Conservation (phyloP, 2,888 invertebrate genomes). For the Epicampocera succincta region DNA sequence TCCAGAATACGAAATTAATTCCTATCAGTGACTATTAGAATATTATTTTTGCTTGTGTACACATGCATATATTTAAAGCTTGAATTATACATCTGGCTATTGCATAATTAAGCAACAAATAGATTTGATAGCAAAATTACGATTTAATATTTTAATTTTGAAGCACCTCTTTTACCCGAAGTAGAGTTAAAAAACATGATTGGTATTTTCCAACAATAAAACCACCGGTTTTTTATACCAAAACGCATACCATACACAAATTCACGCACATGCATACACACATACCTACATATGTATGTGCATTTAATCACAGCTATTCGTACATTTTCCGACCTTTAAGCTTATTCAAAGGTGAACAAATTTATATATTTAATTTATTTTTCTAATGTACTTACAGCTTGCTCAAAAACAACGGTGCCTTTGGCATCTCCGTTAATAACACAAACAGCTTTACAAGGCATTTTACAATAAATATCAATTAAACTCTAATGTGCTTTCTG, state of each 20-base stretch:
- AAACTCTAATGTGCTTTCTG: background rate
- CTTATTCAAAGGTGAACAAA: background rate
- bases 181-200: background rate
- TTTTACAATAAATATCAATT: conserved; percentile 73
- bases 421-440: conserved; percentile 92
- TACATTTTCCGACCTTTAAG: conserved; percentile 37
- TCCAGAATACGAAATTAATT: too few relatives aligned
- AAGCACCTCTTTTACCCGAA: background rate
- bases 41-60: too few relatives aligned
- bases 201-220: background rate
- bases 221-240: conserved; percentile 30
- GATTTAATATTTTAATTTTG: background rate
- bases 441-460: conserved; percentile 90
- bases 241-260: too few relatives aligned
- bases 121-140: conserved; percentile 1
- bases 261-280: too few relatives aligned
- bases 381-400: conserved; percentile 84
- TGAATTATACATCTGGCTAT: background rate
- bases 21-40: too few relatives aligned
- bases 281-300: too few relatives aligned
- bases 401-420: conserved; percentile 91
- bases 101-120: conserved; percentile 34
- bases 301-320: too few relatives aligned
- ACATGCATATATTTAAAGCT: too few relatives aligned
- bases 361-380: too few relatives aligned